phyloP scores from a whole-genome alignment of 1,140 invertebrate genomes.

The Sitophilus oryzae region DNA sequence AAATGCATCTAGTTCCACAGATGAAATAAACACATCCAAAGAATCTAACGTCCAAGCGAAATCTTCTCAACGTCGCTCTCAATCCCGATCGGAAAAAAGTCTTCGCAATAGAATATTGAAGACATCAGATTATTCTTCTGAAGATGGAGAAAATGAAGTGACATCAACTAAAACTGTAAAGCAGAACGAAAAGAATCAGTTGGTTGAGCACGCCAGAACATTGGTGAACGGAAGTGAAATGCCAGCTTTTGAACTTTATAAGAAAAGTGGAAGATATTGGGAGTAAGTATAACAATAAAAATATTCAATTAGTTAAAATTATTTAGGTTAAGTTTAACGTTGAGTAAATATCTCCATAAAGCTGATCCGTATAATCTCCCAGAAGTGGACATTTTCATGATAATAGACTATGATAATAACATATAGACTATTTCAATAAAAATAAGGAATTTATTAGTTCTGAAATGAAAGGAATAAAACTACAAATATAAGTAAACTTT shows the following conservation, averaged over 20 bases:
- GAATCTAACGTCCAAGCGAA: slow-evolving; percentile 4
- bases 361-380: no score
- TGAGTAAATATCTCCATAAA: no score
- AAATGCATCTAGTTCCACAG: slow-evolving; percentile 18
- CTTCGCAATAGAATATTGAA: slow-evolving; percentile 15
- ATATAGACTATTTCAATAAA: no score
- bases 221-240: slow-evolving; percentile 27
- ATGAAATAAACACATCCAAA: slow-evolving; percentile 16
- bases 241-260: slow-evolving; percentile 49
- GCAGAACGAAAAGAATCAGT: slow-evolving; percentile 35
- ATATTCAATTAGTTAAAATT: no score
- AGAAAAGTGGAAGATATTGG: slow-evolving; percentile 60
- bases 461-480: no score
- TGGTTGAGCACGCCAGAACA: slow-evolving; percentile 30
- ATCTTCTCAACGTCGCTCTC: background rate
- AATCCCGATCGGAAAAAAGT: background rate
- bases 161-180: slow-evolving; percentile 25
- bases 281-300: slow-evolving; percentile 61
- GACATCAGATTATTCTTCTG: slow-evolving; percentile 51
- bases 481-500: no score
- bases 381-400: no score
- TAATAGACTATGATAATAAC: no score
- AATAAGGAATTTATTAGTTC: no score
- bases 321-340: no score
- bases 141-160: slow-evolving; percentile 44